phyloP scores from a whole-genome alignment of 92 coral and sea anemone species.

The Muricea muricata region DNA sequence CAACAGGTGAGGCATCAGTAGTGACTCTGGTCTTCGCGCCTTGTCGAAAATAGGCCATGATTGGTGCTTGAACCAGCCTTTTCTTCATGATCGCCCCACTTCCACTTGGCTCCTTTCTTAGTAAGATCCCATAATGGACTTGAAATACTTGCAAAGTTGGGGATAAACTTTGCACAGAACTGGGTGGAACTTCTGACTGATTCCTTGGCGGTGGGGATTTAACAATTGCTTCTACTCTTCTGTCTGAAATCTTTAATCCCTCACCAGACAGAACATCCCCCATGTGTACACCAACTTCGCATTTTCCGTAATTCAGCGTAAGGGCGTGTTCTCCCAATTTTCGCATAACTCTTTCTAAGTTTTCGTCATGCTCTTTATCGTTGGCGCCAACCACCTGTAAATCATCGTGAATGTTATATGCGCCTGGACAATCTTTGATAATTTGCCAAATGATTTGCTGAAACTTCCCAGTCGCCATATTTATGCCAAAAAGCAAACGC shows the following conservation, averaged over 20 bases:
- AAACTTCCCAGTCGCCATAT: constrained; percentile 53
- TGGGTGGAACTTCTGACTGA: constrained; percentile 54
- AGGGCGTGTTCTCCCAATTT: constrained; percentile 51
- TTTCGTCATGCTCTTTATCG: constrained; percentile 51
- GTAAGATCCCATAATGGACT: constrained; percentile 70
- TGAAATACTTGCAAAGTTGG: constrained; percentile 68
- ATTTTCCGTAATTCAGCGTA: constrained; percentile 60
- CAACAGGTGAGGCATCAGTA: constrained; percentile 79
- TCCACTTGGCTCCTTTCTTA: constrained; percentile 26
- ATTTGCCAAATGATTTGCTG: constrained; percentile 63
- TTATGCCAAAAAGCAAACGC: constrained; percentile 6
- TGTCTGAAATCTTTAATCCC: constrained; percentile 22
- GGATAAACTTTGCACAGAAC: constrained; percentile 69
- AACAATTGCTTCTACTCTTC: constrained; percentile 36
- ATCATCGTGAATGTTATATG: constrained; percentile 64
- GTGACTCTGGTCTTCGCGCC: constrained; percentile 64
- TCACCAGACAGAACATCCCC: constrained; percentile 54
- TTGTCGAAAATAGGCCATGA: constrained; percentile 65
- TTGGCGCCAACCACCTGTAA: constrained; percentile 49
- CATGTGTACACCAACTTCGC: constrained; percentile 59
- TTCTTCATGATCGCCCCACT: constrained; percentile 52
- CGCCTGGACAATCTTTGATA: constrained; percentile 51
- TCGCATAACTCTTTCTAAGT: constrained; percentile 44
- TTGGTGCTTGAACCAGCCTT: constrained; percentile 58
- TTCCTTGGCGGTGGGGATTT: constrained; percentile 49